Evolutionary conservation across 2,888 invertebrate species (phyloP).

Genomic region (Acanthoscelides obtectus): DNA sequence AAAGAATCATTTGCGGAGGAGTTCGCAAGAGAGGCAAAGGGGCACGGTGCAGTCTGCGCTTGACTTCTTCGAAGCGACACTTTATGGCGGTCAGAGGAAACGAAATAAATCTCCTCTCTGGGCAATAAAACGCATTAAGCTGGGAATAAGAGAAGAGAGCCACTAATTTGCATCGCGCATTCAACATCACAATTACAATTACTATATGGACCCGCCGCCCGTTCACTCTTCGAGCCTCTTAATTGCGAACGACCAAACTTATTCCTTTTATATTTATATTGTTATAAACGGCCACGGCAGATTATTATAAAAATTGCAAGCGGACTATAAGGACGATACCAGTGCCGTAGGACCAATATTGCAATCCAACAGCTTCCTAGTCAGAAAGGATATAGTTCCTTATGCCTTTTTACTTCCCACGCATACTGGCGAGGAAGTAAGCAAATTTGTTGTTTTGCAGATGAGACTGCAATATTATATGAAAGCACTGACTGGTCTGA

Average conservation of each 20-base stretch:
- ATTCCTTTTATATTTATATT: not conserved
- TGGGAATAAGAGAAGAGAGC: not conserved
- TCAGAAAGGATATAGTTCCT: no score
- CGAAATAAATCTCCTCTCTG: not conserved
- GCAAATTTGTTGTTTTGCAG: no score
- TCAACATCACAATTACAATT: not conserved
- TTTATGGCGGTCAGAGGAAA: not conserved
- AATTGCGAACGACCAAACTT: not conserved
- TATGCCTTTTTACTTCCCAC: no score
- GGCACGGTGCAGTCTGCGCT: not conserved
- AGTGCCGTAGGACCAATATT: not conserved
- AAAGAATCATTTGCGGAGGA: not conserved
- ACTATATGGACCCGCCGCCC: not conserved
- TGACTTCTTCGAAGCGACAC: not conserved
- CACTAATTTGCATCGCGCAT: not conserved
- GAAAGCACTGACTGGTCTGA: no score
- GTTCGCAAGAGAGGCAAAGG: not conserved
- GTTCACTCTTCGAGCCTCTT: not conserved
- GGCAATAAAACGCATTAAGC: not conserved
- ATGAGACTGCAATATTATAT: no score
- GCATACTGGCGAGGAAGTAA: no score
- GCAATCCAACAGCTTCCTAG: no score
- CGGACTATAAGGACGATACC: not conserved
- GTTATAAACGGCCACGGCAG: not conserved
- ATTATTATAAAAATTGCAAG: not conserved